A percentile compares a stretch with the other conserved stretches of the same genome.
Evolutionary conservation across 2,797 vertebrate species (phyloP).

Genomic region (Sciurus carolinensis): DNA sequence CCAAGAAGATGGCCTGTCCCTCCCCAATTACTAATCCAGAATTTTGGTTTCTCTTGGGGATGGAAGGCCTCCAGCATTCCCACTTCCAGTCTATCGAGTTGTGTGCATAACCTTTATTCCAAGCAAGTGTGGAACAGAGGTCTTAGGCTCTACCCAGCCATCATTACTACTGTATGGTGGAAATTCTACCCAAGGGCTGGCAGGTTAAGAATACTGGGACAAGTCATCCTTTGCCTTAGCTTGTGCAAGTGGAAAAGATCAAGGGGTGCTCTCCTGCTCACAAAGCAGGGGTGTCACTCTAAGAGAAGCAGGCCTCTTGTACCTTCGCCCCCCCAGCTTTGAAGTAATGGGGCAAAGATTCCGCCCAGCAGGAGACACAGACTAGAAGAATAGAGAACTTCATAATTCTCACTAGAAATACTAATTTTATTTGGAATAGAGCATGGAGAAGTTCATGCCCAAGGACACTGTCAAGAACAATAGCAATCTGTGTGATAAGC

Average conservation of each 20-base stretch:
- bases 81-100: rapidly evolving
- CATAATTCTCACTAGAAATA: neutral
- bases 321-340: neutral
- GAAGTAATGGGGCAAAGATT: neutral
- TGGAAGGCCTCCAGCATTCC: neutral
- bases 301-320: neutral
- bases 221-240: neutral
- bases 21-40: too few species aligned
- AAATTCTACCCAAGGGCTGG: neutral
- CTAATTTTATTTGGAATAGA: neutral
- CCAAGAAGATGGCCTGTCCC: neutral
- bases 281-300: neutral
- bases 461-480: neutral
- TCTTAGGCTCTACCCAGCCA: neutral
- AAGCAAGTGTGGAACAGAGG: neutral
- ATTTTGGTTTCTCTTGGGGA: neutral
- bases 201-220: neutral
- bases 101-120: neutral
- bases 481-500: neutral
- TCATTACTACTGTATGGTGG: too few species aligned
- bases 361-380: neutral
- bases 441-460: neutral
- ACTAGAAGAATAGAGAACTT: neutral
- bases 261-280: neutral
- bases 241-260: neutral